phyloP scores from a whole-genome alignment of 1,140 invertebrate species.

The Cyrtorhinus lividipennis region DNA sequence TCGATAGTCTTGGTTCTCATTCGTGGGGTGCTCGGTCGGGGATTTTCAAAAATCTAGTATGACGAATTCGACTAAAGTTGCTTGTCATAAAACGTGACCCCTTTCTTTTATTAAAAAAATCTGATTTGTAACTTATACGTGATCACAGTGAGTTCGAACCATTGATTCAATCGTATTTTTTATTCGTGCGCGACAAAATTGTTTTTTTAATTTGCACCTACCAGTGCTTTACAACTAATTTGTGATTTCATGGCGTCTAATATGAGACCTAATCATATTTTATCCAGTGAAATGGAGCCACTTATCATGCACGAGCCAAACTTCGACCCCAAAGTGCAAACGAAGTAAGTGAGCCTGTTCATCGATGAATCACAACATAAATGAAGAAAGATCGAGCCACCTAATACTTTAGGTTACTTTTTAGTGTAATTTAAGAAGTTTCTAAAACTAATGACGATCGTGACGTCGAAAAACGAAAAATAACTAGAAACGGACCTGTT shows the following conservation, averaged over 20 bases:
- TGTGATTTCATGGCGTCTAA: neutral
- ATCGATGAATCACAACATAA: too few species aligned
- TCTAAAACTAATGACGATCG: neutral
- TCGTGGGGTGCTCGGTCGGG: neutral
- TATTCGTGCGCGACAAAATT: neutral
- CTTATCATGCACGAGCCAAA: constrained; percentile 1
- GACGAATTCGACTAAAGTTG: neutral
- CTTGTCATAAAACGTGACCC: neutral
- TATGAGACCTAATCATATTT: neutral
- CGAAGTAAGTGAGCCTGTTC: neutral
- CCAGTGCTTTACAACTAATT: neutral
- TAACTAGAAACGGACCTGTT: neutral
- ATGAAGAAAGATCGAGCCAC: too few species aligned
- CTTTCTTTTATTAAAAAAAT: neutral
- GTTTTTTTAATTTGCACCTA: neutral
- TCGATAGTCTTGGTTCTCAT: neutral
- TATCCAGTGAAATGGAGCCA: neutral
- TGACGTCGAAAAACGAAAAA: neutral
- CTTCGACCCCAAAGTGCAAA: neutral
- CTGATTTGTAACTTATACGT: neutral
- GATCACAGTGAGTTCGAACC: neutral
- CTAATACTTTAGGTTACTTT: neutral
- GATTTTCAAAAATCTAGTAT: neutral
- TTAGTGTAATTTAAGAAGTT: neutral
- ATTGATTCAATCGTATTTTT: neutral